Base-by-base conservation (phyloP, 2,888 invertebrate species). In the Osedax fenrisi region DNA sequence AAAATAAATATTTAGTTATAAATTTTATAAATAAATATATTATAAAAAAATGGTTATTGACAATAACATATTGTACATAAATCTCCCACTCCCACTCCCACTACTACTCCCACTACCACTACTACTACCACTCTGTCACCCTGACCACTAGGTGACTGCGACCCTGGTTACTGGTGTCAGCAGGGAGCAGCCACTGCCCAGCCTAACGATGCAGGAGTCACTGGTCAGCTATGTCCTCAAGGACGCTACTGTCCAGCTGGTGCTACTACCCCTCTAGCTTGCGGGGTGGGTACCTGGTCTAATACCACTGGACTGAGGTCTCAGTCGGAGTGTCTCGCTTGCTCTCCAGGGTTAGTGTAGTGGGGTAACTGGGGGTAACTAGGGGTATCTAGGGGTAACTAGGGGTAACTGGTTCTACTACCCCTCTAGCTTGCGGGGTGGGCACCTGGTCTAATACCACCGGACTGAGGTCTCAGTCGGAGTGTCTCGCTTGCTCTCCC, bases 81-180 rank as follows among this genome's bases (percentile, higher is more conserved):
- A n/a, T n/a, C n/a, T n/a, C n/a, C n/a, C n/a, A n/a, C n/a, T n/a
- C n/a, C n/a, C n/a, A n/a, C n/a, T n/a, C n/a, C n/a, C n/a, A n/a
- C n/a, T n/a, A n/a, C n/a, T n/a, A n/a, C n/a, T n/a, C n/a, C n/a
- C n/a, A n/a, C n/a, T n/a, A n/a, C n/a, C n/a, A n/a, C n/a, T n/a
- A n/a, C n/a, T n/a, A n/a, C n/a, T n/a, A n/a, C n/a, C n/a, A n/a
- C n/a, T n/a, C n/a, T n/a, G n/a, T n/a, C n/a, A n/a, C n/a, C n/a
- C n/a, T n/a, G n/a, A n/a, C n/a, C n/a, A n/a, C n/a, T 75, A 76
- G 78, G 75, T 62, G 75, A 78, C 21, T 83, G 83, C 76, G 78
- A 79, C 76, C 80, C 80, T 61, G 83, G 83, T 2, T 83, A 78
- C 78, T 81, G 83, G 24, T 83, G 83, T 76, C 80, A 79, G n/a